Evolutionary conservation across 2,797 vertebrate genomes (phyloP).

Genomic region (Botia almorhae): DNA sequence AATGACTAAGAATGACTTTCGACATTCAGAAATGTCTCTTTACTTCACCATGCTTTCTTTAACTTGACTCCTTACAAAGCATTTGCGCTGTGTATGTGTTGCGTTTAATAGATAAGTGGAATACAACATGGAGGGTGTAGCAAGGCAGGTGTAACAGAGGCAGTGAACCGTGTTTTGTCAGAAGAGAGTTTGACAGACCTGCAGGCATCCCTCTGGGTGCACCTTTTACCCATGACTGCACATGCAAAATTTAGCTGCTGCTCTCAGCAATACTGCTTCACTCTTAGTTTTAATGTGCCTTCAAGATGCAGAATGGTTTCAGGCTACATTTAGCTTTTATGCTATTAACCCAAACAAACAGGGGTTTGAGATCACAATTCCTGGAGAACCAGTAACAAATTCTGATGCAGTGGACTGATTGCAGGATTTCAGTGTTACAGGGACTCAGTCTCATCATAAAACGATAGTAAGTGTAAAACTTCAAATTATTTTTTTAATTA

Average conservation of each 20-base stretch:
- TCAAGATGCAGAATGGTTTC: background rate
- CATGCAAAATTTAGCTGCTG: conserved; percentile 44
- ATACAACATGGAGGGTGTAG: conserved; percentile 13
- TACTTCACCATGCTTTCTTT: conserved; percentile 18
- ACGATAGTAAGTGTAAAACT: too few species aligned
- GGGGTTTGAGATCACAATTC: too few species aligned
- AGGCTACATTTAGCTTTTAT: background rate
- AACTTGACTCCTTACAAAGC: background rate
- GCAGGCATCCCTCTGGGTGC: conserved; percentile 38
- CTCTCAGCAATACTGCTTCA: background rate
- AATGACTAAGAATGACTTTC: conserved; percentile 21
- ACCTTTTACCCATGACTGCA: conserved; percentile 48
- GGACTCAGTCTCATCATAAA: too few species aligned
- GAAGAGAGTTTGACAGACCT: background rate
- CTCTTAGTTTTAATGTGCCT: conserved; percentile 1
- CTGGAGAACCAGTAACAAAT: background rate
- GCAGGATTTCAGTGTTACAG: background rate
- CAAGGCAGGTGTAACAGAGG: background rate
- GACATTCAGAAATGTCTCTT: conserved; percentile 40
- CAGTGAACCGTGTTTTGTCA: conserved; percentile 12
- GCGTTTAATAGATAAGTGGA: background rate
- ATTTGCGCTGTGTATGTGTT: background rate
- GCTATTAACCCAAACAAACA: background rate
- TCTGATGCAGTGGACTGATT: background rate
- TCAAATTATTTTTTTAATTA: too few species aligned